Percentiles rank a stretch among this genome's conserved stretches.
Conservation (phyloP, 2,888 invertebrate genomes). For the Ommatoiulus sabulosus region DNA sequence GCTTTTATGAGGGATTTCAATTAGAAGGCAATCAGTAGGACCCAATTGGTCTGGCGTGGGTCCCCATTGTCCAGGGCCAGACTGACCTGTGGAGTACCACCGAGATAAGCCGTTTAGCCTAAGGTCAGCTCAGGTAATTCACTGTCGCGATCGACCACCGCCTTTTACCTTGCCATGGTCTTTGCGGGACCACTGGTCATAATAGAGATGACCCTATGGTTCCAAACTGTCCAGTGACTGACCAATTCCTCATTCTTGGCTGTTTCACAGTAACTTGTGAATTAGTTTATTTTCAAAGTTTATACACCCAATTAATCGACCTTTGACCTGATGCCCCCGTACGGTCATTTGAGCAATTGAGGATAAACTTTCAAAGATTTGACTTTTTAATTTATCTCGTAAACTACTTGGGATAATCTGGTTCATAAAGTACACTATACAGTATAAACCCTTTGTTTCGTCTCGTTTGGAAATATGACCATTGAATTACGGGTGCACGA, state of each 20-base stretch:
- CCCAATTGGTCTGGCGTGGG: conserved; percentile 44
- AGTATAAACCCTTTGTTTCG: too few species aligned
- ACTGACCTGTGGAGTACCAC: background rate
- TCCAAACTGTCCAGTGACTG: background rate
- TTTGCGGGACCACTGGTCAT: background rate
- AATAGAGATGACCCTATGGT: background rate
- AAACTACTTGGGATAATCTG: too few species aligned
- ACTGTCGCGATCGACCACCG: conserved; percentile 19
- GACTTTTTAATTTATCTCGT: too few species aligned
- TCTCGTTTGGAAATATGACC: too few species aligned
- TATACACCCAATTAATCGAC: background rate
- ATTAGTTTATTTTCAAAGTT: too few species aligned
- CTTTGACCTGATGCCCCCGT: too few species aligned
- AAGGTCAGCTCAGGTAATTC: background rate
- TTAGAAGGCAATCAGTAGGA: conserved; percentile 50
- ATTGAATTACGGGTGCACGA: too few species aligned
- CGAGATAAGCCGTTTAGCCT: conserved; percentile 26
- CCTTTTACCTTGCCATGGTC: background rate
- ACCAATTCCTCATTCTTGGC: background rate
- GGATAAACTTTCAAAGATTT: too few species aligned
- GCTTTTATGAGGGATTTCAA: background rate
- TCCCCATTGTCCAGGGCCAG: conserved; percentile 12
- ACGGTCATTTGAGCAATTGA: too few species aligned
- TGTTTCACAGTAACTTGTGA: background rate
- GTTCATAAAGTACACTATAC: too few species aligned